phyloP scores from a whole-genome alignment of 2,888 invertebrate genomes.

The Dasypolia templi region DNA sequence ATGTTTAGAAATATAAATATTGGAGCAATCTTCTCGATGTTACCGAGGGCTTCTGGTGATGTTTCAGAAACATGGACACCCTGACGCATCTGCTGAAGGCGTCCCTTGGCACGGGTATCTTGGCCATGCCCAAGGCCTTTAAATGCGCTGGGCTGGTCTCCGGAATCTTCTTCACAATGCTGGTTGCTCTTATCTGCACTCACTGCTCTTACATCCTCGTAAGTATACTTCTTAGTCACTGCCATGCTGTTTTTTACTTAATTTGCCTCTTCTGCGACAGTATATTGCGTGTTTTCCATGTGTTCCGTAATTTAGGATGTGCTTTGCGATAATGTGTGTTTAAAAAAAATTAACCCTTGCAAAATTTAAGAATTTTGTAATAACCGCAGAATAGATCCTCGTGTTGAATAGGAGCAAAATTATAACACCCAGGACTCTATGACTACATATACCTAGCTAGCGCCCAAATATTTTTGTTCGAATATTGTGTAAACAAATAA shows the following conservation, averaged over 20 bases:
- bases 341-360: constrained; percentile 11
- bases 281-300: neutral
- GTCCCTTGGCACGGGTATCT: constrained; percentile 98
- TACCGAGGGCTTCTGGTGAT: constrained; percentile 41
- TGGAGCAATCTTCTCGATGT: constrained; percentile 35
- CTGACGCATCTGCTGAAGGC: constrained; percentile 98
- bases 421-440: neutral
- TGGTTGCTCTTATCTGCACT: constrained; percentile 97
- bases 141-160: constrained; percentile 95
- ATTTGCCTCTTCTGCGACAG: neutral
- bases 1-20: constrained; percentile 1
- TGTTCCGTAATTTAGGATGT: neutral
- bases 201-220: constrained; percentile 97
- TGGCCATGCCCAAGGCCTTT: constrained; percentile 98
- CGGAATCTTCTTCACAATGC: constrained; percentile 95
- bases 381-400: neutral
- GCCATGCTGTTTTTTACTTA: constrained; percentile 18
- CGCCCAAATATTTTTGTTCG: neutral
- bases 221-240: constrained; percentile 70
- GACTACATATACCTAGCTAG: neutral
- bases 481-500: neutral
- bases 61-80: constrained; percentile 95
- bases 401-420: neutral
- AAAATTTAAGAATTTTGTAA: constrained; percentile 8
- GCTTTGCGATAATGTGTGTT: constrained; percentile 23